Percentiles rank a stretch among this genome's conserved stretches.
Evolutionary conservation across 2,888 invertebrate genomes (phyloP).

Genomic region (Plusia festucae): DNA sequence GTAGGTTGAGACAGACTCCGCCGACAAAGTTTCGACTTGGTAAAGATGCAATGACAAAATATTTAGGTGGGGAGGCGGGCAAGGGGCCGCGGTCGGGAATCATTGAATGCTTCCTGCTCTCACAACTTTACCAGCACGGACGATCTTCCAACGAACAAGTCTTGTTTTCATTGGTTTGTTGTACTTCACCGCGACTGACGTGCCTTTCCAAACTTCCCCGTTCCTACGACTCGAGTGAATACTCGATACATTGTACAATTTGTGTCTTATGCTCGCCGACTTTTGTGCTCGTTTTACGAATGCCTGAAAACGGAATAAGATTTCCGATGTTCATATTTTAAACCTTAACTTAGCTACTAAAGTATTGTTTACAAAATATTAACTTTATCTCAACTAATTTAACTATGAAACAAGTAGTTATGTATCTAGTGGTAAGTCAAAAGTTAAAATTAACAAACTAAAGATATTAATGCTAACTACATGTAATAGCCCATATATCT

Average conservation of each 20-base stretch:
- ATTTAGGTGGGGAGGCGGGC: conserved; percentile 53
- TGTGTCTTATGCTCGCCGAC: conserved; percentile 48
- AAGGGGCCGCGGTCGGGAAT: conserved; percentile 40
- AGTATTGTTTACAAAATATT: neutral
- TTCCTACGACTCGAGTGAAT: conserved; percentile 53
- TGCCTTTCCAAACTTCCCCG: conserved; percentile 73
- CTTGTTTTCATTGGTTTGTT: conserved; percentile 79
- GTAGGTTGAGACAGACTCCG: conserved; percentile 26
- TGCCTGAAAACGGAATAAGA: conserved; percentile 19
- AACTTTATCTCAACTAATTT: neutral
- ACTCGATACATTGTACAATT: conserved; percentile 65
- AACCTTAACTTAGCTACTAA: conserved; percentile 8
- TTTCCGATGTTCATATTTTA: conserved; percentile 15
- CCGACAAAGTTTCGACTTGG: conserved; percentile 54
- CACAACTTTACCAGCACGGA: conserved; percentile 66
- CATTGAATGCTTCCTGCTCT: conserved; percentile 66
- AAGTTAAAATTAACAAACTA: conserved; percentile 12
- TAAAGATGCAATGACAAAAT: conserved; percentile 66
- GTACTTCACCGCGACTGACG: conserved; percentile 69
- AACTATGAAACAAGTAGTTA: neutral
- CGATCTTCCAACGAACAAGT: conserved; percentile 68
- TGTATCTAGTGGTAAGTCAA: neutral
- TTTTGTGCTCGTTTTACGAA: conserved; percentile 35
- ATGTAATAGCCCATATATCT: conserved; percentile 30
- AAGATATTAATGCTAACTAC: conserved; percentile 25